These are phyloP conservation scores for Boloria selene DNA, from an alignment of 2,888 invertebrate species.

Conservation along the genomic window DNA sequence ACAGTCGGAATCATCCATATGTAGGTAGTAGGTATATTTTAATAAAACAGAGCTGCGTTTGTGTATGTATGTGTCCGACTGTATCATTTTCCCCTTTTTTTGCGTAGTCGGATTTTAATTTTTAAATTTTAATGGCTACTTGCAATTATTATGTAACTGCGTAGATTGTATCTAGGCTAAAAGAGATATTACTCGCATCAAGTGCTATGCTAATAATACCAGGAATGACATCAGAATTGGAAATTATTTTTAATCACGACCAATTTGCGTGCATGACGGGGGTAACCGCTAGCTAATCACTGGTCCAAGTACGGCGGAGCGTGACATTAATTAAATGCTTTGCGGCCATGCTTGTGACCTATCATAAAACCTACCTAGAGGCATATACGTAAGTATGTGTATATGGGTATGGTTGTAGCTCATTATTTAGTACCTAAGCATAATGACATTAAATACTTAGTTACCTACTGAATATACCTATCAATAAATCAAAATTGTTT, in stretches of 20 bases:
- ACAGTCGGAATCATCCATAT: too few species aligned
- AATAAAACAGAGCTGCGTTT: too few species aligned
- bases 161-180: constrained; percentile 42
- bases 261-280: constrained; percentile 71
- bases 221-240: constrained; percentile 80
- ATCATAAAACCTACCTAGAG: constrained; percentile 21
- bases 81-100: too few species aligned
- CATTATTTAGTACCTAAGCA: neutral
- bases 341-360: constrained; percentile 47
- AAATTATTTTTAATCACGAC: constrained; percentile 80
- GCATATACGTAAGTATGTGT: neutral
- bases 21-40: too few species aligned
- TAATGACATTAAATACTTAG: neutral
- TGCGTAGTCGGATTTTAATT: too few species aligned
- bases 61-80: too few species aligned
- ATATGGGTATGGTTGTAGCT: neutral
- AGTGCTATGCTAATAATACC: constrained; percentile 58
- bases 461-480: too few species aligned
- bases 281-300: constrained; percentile 62
- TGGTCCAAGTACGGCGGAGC: constrained; percentile 61
- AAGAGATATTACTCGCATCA: constrained; percentile 72
- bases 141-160: neutral
- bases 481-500: too few species aligned
- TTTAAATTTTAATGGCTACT: too few species aligned
- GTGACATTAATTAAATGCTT: constrained; percentile 75